A percentile compares a stretch with the other conserved stretches of the same genome.
Evolutionary conservation across 2,888 invertebrate species (phyloP).

Genomic region (Apocheima hispidaria): DNA sequence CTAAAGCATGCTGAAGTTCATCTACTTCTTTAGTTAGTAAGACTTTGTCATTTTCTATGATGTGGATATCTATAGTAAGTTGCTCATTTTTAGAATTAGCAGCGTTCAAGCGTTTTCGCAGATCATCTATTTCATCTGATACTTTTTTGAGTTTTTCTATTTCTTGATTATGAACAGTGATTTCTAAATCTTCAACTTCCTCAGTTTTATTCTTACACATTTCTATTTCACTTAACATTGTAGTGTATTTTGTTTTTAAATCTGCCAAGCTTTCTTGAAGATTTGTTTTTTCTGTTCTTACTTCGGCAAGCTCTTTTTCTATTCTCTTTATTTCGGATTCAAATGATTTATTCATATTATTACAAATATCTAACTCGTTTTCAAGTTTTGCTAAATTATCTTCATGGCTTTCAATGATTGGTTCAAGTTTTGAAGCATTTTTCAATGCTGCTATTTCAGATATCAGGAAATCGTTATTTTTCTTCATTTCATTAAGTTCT

Average conservation of each 20-base stretch:
- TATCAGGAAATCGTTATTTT: conserved; percentile 90
- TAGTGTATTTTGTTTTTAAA: conserved; percentile 83
- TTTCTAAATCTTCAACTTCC: conserved; percentile 80
- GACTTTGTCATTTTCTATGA: conserved; percentile 82
- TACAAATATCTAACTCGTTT: conserved; percentile 88
- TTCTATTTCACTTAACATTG: conserved; percentile 76
- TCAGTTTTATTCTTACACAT: conserved; percentile 77
- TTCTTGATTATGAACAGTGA: conserved; percentile 63
- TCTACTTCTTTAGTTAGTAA: conserved; percentile 75
- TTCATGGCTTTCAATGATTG: conserved; percentile 90
- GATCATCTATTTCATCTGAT: conserved; percentile 71
- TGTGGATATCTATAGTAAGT: conserved; percentile 81
- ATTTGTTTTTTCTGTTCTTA: conserved; percentile 73
- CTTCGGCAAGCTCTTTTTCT: conserved; percentile 82
- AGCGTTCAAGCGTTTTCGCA: conserved; percentile 69
- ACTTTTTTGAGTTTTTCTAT: conserved; percentile 62
- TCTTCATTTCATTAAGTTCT: conserved; percentile 88
- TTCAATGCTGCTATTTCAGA: conserved; percentile 88
- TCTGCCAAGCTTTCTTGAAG: conserved; percentile 82
- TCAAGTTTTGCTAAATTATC: conserved; percentile 88
- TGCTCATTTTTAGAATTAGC: conserved; percentile 78
- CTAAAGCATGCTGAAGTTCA: conserved; percentile 71
- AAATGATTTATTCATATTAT: conserved; percentile 85
- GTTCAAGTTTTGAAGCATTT: conserved; percentile 88
- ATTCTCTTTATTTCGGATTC: conserved; percentile 87